These are phyloP conservation scores for Metellina segmentata DNA, from an alignment of 2,888 invertebrate species.

Conservation along the genomic window DNA sequence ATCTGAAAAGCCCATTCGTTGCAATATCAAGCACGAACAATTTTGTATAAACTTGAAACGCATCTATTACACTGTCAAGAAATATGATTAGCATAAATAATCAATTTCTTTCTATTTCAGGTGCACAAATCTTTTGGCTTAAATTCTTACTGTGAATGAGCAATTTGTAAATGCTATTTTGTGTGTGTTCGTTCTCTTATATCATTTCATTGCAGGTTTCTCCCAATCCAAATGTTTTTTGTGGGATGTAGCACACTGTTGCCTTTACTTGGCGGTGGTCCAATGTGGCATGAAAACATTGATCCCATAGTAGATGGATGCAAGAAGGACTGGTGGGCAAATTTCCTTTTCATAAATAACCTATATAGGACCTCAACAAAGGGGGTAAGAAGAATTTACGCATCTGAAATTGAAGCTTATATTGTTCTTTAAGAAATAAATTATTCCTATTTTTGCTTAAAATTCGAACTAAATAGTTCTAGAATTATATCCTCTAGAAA, in stretches of 20 bases:
- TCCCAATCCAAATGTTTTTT: slow-evolving; percentile 72
- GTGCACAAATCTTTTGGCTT: background rate
- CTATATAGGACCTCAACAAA: slow-evolving; percentile 46
- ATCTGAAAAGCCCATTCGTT: no score
- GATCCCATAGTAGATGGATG: slow-evolving; percentile 68
- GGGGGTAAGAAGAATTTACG: slow-evolving; percentile 30
- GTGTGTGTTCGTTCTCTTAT: background rate
- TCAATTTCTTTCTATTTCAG: background rate
- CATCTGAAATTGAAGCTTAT: no score
- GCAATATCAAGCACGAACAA: no score
- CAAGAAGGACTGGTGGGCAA: slow-evolving; percentile 67
- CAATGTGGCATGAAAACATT: slow-evolving; percentile 76
- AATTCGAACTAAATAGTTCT: no score
- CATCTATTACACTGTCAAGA: background rate
- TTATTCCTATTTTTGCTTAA: no score
- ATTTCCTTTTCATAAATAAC: slow-evolving; percentile 72
- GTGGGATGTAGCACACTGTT: slow-evolving; percentile 66
- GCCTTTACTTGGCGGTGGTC: slow-evolving; percentile 74
- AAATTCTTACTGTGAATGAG: background rate
- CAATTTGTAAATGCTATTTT: background rate
- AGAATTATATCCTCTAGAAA: no score
- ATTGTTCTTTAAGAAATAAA: no score
- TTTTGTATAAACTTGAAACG: background rate
- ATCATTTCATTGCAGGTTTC: slow-evolving; percentile 18
- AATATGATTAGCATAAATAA: no score